phyloP scores from a whole-genome alignment of 2,888 invertebrate species.

The Iphiclides podalirius region DNA sequence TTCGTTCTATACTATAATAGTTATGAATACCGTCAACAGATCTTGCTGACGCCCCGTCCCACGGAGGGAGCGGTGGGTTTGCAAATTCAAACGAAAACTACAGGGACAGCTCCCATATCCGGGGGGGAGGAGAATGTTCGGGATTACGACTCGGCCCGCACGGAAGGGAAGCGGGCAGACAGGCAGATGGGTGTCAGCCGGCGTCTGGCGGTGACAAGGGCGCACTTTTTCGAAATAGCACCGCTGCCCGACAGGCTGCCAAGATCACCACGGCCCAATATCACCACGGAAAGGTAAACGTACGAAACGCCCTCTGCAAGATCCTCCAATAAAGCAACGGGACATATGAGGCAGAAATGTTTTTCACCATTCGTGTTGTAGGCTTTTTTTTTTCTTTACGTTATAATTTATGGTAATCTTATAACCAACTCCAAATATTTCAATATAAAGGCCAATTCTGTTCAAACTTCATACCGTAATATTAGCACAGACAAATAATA shows the following conservation, averaged over 20 bases:
- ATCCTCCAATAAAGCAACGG: not conserved
- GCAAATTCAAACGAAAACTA: constrained; percentile 18
- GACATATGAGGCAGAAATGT: not conserved
- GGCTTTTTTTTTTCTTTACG: too few species aligned
- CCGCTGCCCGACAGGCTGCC: constrained; percentile 30
- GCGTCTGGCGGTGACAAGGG: constrained; percentile 30
- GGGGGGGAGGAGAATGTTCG: not conserved
- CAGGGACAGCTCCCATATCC: constrained; percentile 8
- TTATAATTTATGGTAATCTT: too few species aligned
- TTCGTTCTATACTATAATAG: too few species aligned
- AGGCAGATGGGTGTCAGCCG: constrained; percentile 8
- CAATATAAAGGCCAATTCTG: too few species aligned
- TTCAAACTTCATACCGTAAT: too few species aligned
- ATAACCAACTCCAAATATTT: too few species aligned
- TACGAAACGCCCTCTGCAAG: not conserved
- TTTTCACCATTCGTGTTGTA: too few species aligned
- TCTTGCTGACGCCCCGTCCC: constrained; percentile 18
- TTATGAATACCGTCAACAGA: too few species aligned
- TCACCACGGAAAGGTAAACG: constrained; percentile 39
- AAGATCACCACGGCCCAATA: constrained; percentile 25
- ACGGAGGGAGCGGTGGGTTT: constrained; percentile 15
- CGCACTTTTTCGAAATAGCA: constrained; percentile 39
- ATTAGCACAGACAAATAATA: too few species aligned
- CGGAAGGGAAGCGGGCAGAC: constrained; percentile 16
- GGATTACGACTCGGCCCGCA: not conserved